Evolutionary conservation across 2,888 invertebrate genomes (phyloP).

Genomic region (Thecophora atra): DNA sequence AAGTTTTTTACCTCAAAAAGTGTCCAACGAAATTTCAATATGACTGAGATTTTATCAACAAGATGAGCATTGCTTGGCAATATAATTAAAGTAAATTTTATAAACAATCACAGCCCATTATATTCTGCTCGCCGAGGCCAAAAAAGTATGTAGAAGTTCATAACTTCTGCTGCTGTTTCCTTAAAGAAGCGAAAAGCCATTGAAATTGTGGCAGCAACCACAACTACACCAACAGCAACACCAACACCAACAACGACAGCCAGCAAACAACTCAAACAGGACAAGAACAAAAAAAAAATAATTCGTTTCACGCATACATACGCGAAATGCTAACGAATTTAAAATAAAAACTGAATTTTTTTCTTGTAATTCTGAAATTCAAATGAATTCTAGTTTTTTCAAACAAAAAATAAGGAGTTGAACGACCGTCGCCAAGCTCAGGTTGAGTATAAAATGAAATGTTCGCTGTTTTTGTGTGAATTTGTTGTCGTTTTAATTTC

Average conservation of each 20-base stretch:
- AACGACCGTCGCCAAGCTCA: not conserved
- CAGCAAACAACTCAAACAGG: not conserved
- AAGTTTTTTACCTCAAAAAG: too few relatives aligned
- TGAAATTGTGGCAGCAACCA: not conserved
- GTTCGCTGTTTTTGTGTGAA: not conserved
- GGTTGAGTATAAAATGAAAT: not conserved
- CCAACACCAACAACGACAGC: not conserved
- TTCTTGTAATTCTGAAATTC: too few relatives aligned
- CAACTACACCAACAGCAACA: not conserved
- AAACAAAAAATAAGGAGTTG: not conserved
- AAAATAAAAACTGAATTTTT: not conserved
- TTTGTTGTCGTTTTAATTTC: not conserved
- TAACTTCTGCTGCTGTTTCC: not conserved
- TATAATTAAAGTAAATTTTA: not conserved
- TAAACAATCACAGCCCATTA: not conserved
- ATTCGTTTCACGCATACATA: not conserved
- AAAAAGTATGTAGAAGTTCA: not conserved
- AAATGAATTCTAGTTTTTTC: not conserved
- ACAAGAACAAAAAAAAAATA: not conserved
- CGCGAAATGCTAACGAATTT: not conserved
- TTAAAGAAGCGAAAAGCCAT: conserved; percentile 12
- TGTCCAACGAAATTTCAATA: not conserved
- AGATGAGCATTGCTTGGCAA: conserved; percentile 14
- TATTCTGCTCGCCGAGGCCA: not conserved
- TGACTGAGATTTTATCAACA: conserved; percentile 2